These are phyloP conservation scores for Zosterops hypoxanthus DNA, from an alignment of 2,113 vertebrate genomes.

Conservation along the genomic window DNA sequence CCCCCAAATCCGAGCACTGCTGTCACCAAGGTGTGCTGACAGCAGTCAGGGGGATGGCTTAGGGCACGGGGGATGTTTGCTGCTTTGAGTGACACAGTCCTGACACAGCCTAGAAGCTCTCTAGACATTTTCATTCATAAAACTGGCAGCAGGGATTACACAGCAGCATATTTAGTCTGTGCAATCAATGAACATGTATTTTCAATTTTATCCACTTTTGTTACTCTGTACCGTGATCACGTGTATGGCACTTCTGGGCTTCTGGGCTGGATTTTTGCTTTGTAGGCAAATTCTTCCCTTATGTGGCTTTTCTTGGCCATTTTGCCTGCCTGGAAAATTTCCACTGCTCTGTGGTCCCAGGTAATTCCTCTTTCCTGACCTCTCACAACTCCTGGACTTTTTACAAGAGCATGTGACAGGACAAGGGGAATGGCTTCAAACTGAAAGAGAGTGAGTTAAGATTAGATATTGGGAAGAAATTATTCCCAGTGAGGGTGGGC, in stretches of 20 bases:
- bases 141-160: not conserved
- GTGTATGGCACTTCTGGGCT: rapidly evolving
- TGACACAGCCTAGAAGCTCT: not conserved
- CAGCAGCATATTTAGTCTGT: not conserved
- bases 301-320: not conserved
- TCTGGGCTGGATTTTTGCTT: no score
- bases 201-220: not conserved
- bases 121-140: no score
- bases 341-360: not conserved
- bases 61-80: not conserved
- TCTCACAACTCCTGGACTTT: not conserved
- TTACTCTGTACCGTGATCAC: not conserved
- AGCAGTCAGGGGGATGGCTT: rapidly evolving
- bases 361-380: not conserved
- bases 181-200: rapidly evolving
- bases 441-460: not conserved
- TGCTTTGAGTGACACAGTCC: rapidly evolving
- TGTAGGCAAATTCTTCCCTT: not conserved
- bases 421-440: not conserved
- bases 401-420: not conserved
- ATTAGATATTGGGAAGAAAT: rapidly evolving
- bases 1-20: rapidly evolving
- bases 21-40: rapidly evolving
- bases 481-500: rapidly evolving
- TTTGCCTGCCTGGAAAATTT: not conserved